Evolutionary conservation across 2,888 invertebrate species (phyloP), one percentile per base, ranked within the genome.

Genomic region (Byasa hedistus): DNA sequence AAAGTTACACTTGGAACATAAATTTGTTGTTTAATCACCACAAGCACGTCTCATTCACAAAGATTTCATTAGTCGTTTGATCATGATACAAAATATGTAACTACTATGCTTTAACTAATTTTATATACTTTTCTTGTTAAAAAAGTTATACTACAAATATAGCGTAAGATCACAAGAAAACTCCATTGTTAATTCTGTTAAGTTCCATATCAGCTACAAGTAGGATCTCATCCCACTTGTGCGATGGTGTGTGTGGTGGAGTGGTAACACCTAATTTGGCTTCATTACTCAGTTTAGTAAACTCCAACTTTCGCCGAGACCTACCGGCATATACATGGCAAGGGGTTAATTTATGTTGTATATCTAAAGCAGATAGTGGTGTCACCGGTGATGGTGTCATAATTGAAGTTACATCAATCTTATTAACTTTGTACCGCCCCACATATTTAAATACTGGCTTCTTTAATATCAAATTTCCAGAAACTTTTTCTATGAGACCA

Each of bases 401-500:
- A 51, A 80, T 60, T 57, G 75, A 68, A 60, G 80, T 68, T 68
- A 84, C 85, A 39, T 86, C 86, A 76, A 78, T 71, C 71, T 84
- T 87, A 74, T 87, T 90, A 70, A 81, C 78, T 75, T 88, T 86
- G 60, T 83, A 81, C 48, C 93, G 93, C 57, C 95, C 95, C 69
- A 93, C 92, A 85, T 95, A 95, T 75, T 91, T 92, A 82, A 94
- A 95, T 68, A 94, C 94, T 70, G 95, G 94, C 79, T 95, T 95
- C 75, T 94, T 93, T 75, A 94, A 89, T 81, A 85, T 93, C 84
- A 86, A 92, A 73, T 92, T 91, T 73, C 93, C 93, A 68, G 93
- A 93, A 68, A 95, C 94, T 83, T 95, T 95, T 79, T 93, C 93
- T 78, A 96, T 95, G 72, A 96, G 92, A 74, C 94, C 94, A 80